phyloP scores from a whole-genome alignment of 1,140 invertebrate species.

The Chymomyza costata region DNA sequence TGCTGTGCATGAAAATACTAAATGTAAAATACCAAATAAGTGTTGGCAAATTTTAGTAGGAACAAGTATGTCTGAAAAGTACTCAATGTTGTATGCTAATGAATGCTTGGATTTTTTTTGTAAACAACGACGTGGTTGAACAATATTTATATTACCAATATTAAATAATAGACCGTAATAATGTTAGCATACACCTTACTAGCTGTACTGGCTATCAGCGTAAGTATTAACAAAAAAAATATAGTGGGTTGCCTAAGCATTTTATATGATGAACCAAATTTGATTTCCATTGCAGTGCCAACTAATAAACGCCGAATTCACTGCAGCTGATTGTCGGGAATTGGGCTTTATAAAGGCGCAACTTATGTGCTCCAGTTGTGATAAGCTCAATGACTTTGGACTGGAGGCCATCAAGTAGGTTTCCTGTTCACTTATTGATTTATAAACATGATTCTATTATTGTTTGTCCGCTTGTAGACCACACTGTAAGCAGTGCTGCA shows the following conservation, averaged over 20 bases:
- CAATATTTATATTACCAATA: too few species aligned
- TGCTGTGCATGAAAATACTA: too few species aligned
- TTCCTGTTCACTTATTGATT: background rate
- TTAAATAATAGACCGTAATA: slow-evolving; percentile 26
- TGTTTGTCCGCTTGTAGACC: slow-evolving; percentile 76
- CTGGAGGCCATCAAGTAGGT: slow-evolving; percentile 81
- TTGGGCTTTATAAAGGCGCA: slow-evolving; percentile 91
- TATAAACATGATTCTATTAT: background rate
- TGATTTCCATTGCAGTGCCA: slow-evolving; percentile 17
- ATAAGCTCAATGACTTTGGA: slow-evolving; percentile 86
- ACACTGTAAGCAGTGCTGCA: slow-evolving; percentile 85
- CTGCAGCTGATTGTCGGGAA: slow-evolving; percentile 83
- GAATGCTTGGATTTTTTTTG: too few species aligned
- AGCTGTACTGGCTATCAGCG: slow-evolving; percentile 24
- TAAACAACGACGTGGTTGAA: slow-evolving; percentile 64
- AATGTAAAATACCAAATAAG: too few species aligned
- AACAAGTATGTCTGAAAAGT: too few species aligned
- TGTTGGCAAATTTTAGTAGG: too few species aligned
- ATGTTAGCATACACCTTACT: slow-evolving; percentile 32
- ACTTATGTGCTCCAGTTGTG: slow-evolving; percentile 91
- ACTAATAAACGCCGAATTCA: slow-evolving; percentile 40
- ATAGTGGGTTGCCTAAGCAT: background rate
- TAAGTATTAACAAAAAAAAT: too few species aligned
- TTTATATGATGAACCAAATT: background rate
- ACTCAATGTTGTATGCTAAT: too few species aligned